Evolutionary conservation across 37 sponge, comb jelly and placozoan genomes (phyloP).

Genomic region (Aplysina aerophoba): DNA sequence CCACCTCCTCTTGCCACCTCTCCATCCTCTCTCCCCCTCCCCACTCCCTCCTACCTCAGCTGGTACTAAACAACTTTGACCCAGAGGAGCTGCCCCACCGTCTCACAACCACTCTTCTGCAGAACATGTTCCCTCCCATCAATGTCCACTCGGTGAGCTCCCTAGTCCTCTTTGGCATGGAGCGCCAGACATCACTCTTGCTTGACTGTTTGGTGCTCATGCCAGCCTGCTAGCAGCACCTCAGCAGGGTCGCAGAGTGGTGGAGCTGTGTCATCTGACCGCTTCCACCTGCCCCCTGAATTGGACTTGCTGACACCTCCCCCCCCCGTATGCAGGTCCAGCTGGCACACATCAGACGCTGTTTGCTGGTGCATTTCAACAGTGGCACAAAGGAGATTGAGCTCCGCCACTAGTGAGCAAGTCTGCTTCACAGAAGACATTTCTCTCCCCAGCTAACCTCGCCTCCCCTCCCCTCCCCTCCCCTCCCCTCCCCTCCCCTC

Average conservation of each 20-base stretch:
- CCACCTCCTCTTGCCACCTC: neutral
- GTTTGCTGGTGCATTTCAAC: slow-evolving; percentile 71
- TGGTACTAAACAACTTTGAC: slow-evolving; percentile 67
- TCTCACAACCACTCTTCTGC: slow-evolving; percentile 75
- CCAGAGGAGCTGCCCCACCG: slow-evolving; percentile 19
- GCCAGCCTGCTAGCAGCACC: too few relatives aligned
- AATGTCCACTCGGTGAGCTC: slow-evolving; percentile 77
- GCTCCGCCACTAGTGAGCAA: slow-evolving; percentile 83
- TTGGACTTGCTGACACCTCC: neutral
- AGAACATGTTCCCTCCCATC: slow-evolving; percentile 84
- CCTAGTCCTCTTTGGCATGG: neutral
- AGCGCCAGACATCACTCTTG: too few relatives aligned
- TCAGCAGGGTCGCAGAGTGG: neutral
- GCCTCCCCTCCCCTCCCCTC: neutral
- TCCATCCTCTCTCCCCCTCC: neutral
- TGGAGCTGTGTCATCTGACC: too few relatives aligned
- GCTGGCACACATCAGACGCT: slow-evolving; percentile 64
- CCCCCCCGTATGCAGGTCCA: slow-evolving; percentile 53
- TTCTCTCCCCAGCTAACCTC: neutral
- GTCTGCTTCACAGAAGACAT: neutral
- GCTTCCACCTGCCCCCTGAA: too few relatives aligned
- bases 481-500: neutral
- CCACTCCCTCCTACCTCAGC: slow-evolving; percentile 22
- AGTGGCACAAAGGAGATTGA: slow-evolving; percentile 54
- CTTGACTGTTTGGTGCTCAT: too few relatives aligned